Evolutionary conservation across 2,888 invertebrate genomes (phyloP), one percentile per base, ranked within the genome.

Genomic region (Parnassius smintheus): DNA sequence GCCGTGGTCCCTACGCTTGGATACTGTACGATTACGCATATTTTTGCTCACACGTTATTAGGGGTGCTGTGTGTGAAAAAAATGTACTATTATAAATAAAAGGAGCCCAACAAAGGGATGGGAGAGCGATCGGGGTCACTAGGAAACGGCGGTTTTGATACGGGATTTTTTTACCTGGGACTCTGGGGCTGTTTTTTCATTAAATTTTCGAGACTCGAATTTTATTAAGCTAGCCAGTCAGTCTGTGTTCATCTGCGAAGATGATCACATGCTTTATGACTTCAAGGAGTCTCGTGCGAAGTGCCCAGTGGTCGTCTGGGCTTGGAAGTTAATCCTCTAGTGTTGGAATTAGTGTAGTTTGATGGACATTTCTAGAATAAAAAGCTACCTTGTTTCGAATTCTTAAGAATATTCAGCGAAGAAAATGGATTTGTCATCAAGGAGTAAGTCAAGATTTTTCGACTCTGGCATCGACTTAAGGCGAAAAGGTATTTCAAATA

Each of bases 391-490:
- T 22, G 57, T 53, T 54, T 55, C 41, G 57, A 60, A 64, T 57
- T 65, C 57, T 73, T 69, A 70, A 70, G 66, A 74, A 78, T 70
- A 73, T 69, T 71, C 77, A 68, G 48, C 54, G 62, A 69, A 72
- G 74, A 78, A 72, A 73, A 91, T 91, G 91, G 91, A 91, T 85
- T 86, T 91, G 66, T 89, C 91, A 68, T 78, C 90, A 78, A 75
- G 91, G 83, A 89, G 91, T 91, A 91, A 91, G 90, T 91, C 91
- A 88, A 91, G 91, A 90, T 91, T 91, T 91, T 91, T 89, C 85
- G 91, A 91, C 89, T 91, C 91, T 79, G 91, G 91, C 75, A 91
- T 91, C 87, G 87, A 88, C 82, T 78, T 91, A 78, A 83, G 91
- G 71, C 89, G 91, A 80, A 91, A 91, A 91, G 91, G 91, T 91